These are phyloP conservation scores for Promerops cafer DNA, from an alignment of 2,113 vertebrate genomes.

Conservation along the genomic window DNA sequence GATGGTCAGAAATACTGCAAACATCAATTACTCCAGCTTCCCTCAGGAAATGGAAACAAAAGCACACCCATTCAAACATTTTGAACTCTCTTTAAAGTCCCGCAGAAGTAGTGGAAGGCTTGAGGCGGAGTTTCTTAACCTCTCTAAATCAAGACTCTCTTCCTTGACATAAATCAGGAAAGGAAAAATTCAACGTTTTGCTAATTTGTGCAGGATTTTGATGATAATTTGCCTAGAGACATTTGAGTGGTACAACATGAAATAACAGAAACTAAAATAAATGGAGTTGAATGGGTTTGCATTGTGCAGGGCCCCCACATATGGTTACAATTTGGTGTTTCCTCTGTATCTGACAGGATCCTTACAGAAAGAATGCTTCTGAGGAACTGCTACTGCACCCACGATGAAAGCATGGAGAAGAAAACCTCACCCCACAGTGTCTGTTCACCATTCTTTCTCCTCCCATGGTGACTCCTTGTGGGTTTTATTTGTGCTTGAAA, in stretches of 20 bases:
- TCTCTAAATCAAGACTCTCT: not conserved
- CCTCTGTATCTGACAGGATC: conserved; percentile 16
- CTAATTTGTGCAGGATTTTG: not conserved
- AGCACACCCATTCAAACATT: not conserved
- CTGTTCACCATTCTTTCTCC: not conserved
- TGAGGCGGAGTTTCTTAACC: not conserved
- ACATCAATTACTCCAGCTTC: not conserved
- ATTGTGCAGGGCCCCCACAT: not conserved
- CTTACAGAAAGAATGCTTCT: not conserved
- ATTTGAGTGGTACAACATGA: conserved; percentile 11
- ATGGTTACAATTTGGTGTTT: not conserved
- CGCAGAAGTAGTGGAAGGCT: not conserved
- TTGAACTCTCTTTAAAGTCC: not conserved
- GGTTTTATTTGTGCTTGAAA: not conserved
- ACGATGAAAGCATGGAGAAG: not conserved
- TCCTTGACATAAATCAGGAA: not conserved
- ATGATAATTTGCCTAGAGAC: not conserved
- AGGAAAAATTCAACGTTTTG: not conserved
- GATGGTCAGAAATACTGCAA: not conserved
- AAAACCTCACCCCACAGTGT: not conserved
- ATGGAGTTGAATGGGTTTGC: conserved; percentile 1
- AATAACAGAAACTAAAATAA: conserved; percentile 44
- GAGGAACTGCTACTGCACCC: not conserved
- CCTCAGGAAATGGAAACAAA: conserved; percentile 21
- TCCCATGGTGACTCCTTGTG: not conserved